A percentile compares a stretch with the other conserved stretches of the same genome.
Evolutionary conservation across 2,797 vertebrate genomes (phyloP).

Genomic region (Podargus strigoides): DNA sequence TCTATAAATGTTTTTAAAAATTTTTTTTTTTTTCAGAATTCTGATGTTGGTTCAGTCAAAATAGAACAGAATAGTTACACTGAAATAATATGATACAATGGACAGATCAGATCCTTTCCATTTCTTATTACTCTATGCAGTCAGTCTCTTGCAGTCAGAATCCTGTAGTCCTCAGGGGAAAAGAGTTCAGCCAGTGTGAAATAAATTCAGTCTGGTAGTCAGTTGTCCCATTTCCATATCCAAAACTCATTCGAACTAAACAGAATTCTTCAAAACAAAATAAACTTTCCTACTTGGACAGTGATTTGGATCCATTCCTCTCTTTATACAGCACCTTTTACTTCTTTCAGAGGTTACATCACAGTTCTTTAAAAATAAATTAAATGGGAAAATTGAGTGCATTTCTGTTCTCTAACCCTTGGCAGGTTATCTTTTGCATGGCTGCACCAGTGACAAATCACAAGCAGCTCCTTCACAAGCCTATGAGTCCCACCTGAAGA

Average conservation of each 20-base stretch:
- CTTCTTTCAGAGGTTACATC: background rate
- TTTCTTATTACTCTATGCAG: background rate
- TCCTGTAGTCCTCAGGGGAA: background rate
- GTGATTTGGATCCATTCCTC: background rate
- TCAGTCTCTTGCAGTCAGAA: background rate
- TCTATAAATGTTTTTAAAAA: too few relatives aligned
- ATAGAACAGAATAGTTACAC: background rate
- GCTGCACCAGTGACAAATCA: background rate
- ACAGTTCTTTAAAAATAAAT: background rate
- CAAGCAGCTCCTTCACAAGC: background rate
- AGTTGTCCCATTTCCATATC: background rate
- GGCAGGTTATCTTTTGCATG: background rate
- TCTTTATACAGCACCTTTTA: background rate
- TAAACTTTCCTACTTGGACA: background rate
- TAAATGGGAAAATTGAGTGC: background rate
- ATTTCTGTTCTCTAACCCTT: background rate
- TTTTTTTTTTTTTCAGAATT: too few relatives aligned
- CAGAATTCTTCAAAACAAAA: background rate
- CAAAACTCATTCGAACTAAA: background rate
- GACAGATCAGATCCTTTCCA: background rate
- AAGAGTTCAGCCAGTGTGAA: background rate
- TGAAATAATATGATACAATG: background rate
- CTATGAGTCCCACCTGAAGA: background rate
- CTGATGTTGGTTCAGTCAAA: background rate
- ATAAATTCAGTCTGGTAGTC: background rate